Evolutionary conservation across 2,113 vertebrate species (phyloP), one percentile per base, ranked within the genome.

Genomic region (Ptyas mucosa): DNA sequence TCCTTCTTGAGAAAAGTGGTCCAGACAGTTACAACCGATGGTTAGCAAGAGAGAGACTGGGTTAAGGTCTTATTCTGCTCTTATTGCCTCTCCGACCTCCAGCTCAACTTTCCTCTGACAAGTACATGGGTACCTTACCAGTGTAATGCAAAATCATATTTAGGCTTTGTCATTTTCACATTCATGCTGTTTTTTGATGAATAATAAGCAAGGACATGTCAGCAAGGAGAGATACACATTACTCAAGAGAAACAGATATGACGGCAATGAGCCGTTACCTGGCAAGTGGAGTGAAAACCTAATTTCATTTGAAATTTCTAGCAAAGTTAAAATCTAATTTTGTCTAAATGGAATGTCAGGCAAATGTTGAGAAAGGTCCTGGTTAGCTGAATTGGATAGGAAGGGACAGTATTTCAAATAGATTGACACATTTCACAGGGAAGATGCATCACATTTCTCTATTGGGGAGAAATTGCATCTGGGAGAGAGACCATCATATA

Each of bases 41-140:
- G 43, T 92, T 91, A 61, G 89, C 87, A 61, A 88, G 57, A n/a
- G 29, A 93, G 34, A 54, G 29, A 69, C 87, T 90, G 52, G 85
- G 92, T 92, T 93, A 51, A 92, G 91, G 1, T 46, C 8, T 93
- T 93, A 34, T 91, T 11, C 23, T 85, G 8, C 91, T 51, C 57
- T 58, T 93, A 85, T 69, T 94, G 95, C 93, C 87, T 57, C 21
- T 90, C 12, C 91, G 23, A 90, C 39, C 69, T 91, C 46, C 8
- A 85, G 23, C 57, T 89, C 54, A 91, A 95, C 93, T 95, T 95
- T 85, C 39, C 94, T 96, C 94, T 96, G 93, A 95, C 90, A 96
- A 88, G 46, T 87, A 90, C 91, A 95, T 92, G 91, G 85, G 86
- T 26, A 69, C 5, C 90, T 87, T 94, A 91, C 92, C 95, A 96